Evolutionary conservation across 2,797 vertebrate species (phyloP), one percentile per base, ranked within the genome.

Genomic region (Botia kubotai): DNA sequence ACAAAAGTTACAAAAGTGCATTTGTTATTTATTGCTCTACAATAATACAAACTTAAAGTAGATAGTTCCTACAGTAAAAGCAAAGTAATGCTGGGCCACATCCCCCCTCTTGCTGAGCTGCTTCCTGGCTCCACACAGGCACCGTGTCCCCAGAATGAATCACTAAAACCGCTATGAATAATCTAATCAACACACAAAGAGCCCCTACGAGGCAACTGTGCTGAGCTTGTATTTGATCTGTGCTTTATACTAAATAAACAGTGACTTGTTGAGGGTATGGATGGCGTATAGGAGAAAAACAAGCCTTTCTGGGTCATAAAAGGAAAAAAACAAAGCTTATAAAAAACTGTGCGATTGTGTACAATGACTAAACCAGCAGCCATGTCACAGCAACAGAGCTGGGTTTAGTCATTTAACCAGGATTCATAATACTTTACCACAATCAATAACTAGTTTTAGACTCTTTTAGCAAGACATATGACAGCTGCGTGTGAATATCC

Each of bases 161-260:
- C 50, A 79, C 29, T 68, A 62, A 62, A 46, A 26, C 26, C 21
- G 52, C 17, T 36, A 14, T 29, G 23, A 26, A 62, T 62, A 26
- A 60, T 81, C 2, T 6, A n/a, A 68, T 67, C 71, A 50, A 80
- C 19, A 48, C 33, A 4, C 48, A 72, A 65, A 26, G 60, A 26
- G n/a, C 52, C 53, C 63, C 71, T 13, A 17, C 50, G 19, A 46
- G 43, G 72, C 16, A 50, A 26, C 5, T 0, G 21, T 29, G 12
- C 0, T 0, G 21, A 33, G 21, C 2, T 2, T 6, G 62, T 43
- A 63, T 80, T 65, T 80, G 33, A 43, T 66, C 48, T 67, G 4
- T 65, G 48, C 70, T 53, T 58, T 79, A 26, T 23, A 80, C 4
- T 65, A 48, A 72, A 29, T 43, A 5, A 72, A 65, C 58, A 79